Base-by-base conservation (phyloP, 2,888 invertebrate species). In the Eumerus sabulonum region DNA sequence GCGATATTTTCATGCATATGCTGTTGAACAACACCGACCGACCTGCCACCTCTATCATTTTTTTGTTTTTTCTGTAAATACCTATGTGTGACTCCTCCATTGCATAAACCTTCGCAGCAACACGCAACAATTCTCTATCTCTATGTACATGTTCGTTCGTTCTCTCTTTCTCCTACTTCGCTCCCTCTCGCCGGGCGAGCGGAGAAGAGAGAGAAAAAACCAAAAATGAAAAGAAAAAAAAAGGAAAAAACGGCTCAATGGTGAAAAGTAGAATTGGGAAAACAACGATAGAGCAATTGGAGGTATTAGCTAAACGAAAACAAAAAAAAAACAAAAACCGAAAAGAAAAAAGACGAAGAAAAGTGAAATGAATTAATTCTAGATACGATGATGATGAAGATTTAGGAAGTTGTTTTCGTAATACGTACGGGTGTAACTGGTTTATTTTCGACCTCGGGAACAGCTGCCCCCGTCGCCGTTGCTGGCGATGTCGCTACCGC, bases 371-470 rank as follows among this genome's bases (percentile, higher is more conserved):
- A 40, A 40, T 7, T 40, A 3, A 11, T 40, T 11, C 3, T 3
- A 3, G 40, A 11, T 40, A 40, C n/a, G 3, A n/a, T n/a, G n/a
- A n/a, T n/a, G n/a, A n/a, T 35, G 56, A 56, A 56, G 27, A 59
- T 68, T 35, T 60, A n/a, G 53, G 44, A 16, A 57, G 36, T 48
- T 59, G 36, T 48, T 59, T 59, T 70, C 9, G 14, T 38, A 64
- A 74, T 79, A 63, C 79, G 53, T 70, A 79, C 79, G 79, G 79
- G 79, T 74, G 79, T 79, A 64, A 74, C 79, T 79, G 74, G 79
- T 74, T 79, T 79, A 79, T 63, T 73, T 64, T 79, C 74, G 44
- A 70, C 54, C 38, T 74, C 79, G 54, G 64, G 63, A 17, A 42
- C 19, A 16, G 47, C 38, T 35, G 50, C 72, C 42, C 53, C 40